phyloP scores from a whole-genome alignment of 2,888 invertebrate genomes.

The Podotricha telesiphe region DNA sequence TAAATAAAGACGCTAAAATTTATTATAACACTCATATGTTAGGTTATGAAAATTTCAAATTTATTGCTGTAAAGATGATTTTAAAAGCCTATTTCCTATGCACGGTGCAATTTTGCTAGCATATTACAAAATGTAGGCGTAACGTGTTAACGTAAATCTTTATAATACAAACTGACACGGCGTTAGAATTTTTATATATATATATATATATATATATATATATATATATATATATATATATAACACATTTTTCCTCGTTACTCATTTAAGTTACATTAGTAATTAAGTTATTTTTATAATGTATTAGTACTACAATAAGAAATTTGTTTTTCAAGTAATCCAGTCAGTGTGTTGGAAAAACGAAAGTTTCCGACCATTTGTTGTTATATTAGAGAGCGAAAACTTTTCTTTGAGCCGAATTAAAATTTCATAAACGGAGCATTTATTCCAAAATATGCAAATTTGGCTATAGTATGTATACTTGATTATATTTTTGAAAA shows the following conservation, averaged over 20 bases:
- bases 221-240: no score
- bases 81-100: constrained; percentile 50
- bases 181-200: constrained; percentile 19
- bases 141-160: constrained; percentile 44
- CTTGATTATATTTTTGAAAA: constrained; percentile 10
- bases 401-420: background rate
- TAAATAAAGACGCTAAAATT: background rate
- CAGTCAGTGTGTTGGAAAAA: no score
- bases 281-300: no score
- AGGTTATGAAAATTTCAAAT: constrained; percentile 50
- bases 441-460: background rate
- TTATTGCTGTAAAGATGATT: constrained; percentile 41
- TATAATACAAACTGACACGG: constrained; percentile 30
- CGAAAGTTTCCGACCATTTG: no score
- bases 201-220: no score
- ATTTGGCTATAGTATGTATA: background rate
- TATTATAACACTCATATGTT: constrained; percentile 16
- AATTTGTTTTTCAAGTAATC: no score
- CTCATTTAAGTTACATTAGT: no score
- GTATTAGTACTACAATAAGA: no score
- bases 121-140: constrained; percentile 45
- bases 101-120: constrained; percentile 49
- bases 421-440: background rate
- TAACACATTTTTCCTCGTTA: no score
- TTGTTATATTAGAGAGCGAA: no score